Evolutionary conservation across 2,888 invertebrate genomes (phyloP), one percentile per base, ranked within the genome.

Genomic region (Euplagia quadripunctaria): DNA sequence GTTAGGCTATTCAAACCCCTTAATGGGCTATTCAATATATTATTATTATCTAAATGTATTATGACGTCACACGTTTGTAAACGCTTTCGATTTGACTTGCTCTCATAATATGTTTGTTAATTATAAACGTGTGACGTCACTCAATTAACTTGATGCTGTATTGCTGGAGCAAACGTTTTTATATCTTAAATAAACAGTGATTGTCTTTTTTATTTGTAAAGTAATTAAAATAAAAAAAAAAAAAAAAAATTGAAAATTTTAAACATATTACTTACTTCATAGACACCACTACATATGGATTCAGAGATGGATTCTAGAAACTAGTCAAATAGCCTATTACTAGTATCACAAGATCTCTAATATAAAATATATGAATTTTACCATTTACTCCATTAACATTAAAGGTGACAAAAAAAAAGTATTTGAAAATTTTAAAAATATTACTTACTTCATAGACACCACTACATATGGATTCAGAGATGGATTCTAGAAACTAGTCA

Each of bases 361-460:
- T 17, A 17, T 6, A 52, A 55, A 9, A 9, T n/a, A 55, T n/a
- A n/a, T 17, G n/a, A n/a, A 55, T 9, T 41, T 66, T 69, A 93
- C 93, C 79, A 49, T 86, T 74, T 51, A 88, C 85, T n/a, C 88
- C 92, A 73, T 86, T 86, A 0, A 90, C 74, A 8, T 89, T 87
- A 86, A 93, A 90, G 1, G 89, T 90, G 42, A 96, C 93, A 43
- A 6, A 49, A 11, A 49, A 8, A 49, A 7, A 11, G 49, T 7
- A 1, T 11, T 8, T 49, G 49, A 12, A 49, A 49, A 9, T 12
- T 49, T 49, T 49, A 9, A 8, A 7, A 49, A 49, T 49, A 49
- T 43, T 4, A 9, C 9, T 43, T 43, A 8, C 43, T 43, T 31
- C 31, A 31, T 2, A 31, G 31, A 31, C 31, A 31, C 31, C 31